Percentiles rank a stretch among this genome's conserved stretches.
These are phyloP conservation scores for Florisuga fusca DNA, from an alignment of 2,797 vertebrate species.

Conservation along the genomic window DNA sequence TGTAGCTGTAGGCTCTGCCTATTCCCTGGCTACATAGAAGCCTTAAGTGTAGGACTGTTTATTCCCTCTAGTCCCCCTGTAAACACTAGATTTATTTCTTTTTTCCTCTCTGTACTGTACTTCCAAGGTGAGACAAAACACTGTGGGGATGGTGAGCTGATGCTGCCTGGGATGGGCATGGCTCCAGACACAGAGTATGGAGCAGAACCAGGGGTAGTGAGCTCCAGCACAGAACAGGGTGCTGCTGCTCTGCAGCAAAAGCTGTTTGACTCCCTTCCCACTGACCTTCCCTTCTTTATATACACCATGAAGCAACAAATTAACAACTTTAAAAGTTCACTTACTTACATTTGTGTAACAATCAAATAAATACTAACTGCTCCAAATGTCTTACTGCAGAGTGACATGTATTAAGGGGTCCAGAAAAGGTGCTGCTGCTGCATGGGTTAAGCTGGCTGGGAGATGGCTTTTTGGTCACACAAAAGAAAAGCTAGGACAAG, in stretches of 20 bases:
- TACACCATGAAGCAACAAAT: not conserved
- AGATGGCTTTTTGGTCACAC: not conserved
- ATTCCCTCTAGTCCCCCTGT: not conserved
- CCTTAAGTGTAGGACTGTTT: not conserved
- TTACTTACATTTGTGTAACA: not conserved
- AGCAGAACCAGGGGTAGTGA: not conserved
- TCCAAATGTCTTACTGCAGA: not conserved
- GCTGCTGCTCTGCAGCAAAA: not conserved
- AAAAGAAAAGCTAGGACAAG: not conserved
- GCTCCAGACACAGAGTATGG: not conserved
- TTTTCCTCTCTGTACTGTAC: not conserved
- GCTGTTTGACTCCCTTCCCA: not conserved
- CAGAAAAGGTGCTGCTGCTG: not conserved
- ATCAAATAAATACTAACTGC: constrained; percentile 33
- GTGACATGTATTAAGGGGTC: not conserved
- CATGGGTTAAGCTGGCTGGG: not conserved
- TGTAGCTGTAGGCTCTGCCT: not conserved
- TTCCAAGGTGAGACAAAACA: not conserved
- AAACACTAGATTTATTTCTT: not conserved
- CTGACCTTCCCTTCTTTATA: not conserved
- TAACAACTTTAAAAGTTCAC: not conserved
- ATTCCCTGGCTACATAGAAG: not conserved
- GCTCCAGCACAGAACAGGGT: not conserved
- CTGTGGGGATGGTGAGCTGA: not conserved
- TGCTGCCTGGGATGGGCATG: not conserved